Conservation (phyloP, 2,888 invertebrate genomes). For the Melitaea athalia region DNA sequence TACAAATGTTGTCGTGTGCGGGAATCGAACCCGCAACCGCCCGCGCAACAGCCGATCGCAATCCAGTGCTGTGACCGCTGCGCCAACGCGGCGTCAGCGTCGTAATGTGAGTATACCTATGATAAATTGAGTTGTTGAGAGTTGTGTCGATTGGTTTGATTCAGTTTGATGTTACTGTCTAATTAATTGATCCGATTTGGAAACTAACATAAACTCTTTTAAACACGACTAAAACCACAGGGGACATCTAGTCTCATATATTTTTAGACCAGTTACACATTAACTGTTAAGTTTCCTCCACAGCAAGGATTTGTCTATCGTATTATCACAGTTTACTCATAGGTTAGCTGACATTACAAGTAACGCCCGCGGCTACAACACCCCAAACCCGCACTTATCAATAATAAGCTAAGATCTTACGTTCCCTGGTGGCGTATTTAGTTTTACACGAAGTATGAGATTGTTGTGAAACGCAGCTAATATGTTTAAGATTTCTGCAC, state of each 20-base stretch:
- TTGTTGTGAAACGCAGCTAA: conserved; percentile 27
- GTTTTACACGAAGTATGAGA: conserved; percentile 23
- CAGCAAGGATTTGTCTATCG: conserved; percentile 10
- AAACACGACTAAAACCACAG: background rate
- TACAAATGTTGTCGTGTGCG: too few relatives aligned
- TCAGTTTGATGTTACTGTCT: too few relatives aligned
- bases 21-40: too few relatives aligned
- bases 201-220: too few relatives aligned
- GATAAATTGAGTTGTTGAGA: too few relatives aligned
- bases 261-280: conserved; percentile 12
- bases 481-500: conserved; percentile 14
- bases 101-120: too few relatives aligned
- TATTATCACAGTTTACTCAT: conserved; percentile 18
- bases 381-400: conserved; percentile 34
- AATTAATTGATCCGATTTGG: too few relatives aligned
- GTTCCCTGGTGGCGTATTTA: conserved; percentile 29
- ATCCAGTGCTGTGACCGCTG: too few relatives aligned
- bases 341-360: conserved; percentile 22
- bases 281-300: conserved; percentile 5
- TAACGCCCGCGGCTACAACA: conserved; percentile 21
- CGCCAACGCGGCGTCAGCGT: too few relatives aligned
- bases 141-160: too few relatives aligned
- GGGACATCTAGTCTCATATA: background rate
- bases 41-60: too few relatives aligned
- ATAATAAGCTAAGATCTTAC: conserved; percentile 28